Base-by-base conservation (phyloP, 2,113 vertebrate species). In the Pelobates fuscus region DNA sequence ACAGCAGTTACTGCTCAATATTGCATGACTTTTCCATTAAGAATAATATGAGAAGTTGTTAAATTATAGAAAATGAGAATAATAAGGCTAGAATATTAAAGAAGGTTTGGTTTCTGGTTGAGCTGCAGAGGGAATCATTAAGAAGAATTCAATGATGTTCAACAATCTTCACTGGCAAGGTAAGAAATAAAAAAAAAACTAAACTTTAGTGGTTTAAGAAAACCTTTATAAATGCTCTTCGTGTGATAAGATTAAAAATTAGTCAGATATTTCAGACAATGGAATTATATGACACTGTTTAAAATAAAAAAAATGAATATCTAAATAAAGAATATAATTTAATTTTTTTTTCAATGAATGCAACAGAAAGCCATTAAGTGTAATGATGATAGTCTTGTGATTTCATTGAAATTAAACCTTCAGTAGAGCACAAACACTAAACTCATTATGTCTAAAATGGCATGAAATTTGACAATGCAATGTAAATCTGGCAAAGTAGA, bases 21-120 rank as follows among this genome's bases (percentile, higher is more conserved):
- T 89, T 93, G 91, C 91, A 91, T 93, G 90, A 91, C 90, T 91
- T 90, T 85, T 89, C 85, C 84, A 92, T 92, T 92, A 94, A 91
- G 84, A 86, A 84, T 88, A 89, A 89, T 91, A 91, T 80, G 82
- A 91, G 78, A 87, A 89, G 83, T 88, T 90, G 88, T 90, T 91
- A 88, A 93, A 92, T 92, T 89, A 91, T 87, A 86, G 86, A 89
- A 90, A 91, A 91, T 88, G 79, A 84, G 87, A 89, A 86, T 88
- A 91, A 88, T 84, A 83, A 87, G 83, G 79, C 29, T 80, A 55
- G 82, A 86, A 85, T 91, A 89, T 89, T 88, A 88, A 88, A 87
- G 79, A 80, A 84, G 11, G 32, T 83, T 82, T 30, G 3, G 26
- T 83, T 87, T 90, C 78, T 15, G 54, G 44, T 80, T 78, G 81